Percentiles rank a stretch among this genome's conserved stretches.
phyloP scores from a whole-genome alignment of 1,140 invertebrate species.

The Drosophila orosa region DNA sequence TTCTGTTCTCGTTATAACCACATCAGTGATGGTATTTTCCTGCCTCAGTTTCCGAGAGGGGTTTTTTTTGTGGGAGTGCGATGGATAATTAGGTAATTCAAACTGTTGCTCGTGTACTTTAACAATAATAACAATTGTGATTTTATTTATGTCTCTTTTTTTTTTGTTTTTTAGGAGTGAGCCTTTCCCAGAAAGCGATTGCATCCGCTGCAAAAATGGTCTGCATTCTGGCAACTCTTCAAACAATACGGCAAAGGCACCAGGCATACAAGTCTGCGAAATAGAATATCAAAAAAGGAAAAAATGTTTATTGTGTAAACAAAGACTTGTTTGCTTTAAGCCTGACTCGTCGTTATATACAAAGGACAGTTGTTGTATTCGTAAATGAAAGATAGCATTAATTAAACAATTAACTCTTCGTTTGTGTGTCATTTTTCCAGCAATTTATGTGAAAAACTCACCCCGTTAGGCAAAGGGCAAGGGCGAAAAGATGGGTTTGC shows the following conservation, averaged over 20 bases:
- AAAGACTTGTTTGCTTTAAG: background rate
- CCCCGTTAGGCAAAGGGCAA: conserved; percentile 46
- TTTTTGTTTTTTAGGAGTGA: conserved; percentile 7
- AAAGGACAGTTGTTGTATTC: background rate
- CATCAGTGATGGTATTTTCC: background rate
- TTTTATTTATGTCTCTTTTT: background rate
- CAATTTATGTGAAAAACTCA: conserved; percentile 3
- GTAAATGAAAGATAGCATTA: background rate
- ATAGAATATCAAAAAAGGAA: background rate
- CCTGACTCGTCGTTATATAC: background rate
- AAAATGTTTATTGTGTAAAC: background rate
- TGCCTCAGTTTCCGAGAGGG: background rate
- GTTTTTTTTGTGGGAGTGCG: background rate
- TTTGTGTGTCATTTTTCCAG: background rate
- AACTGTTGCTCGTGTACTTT: background rate
- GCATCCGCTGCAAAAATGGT: conserved; percentile 88
- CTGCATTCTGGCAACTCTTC: conserved; percentile 86
- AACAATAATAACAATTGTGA: too few species aligned
- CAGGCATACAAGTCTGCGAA: conserved; percentile 66
- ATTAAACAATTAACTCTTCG: background rate
- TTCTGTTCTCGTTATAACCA: background rate
- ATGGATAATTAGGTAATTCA: background rate
- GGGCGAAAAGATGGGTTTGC: conserved; percentile 43
- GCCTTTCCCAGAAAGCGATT: conserved; percentile 86
- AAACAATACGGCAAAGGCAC: conserved; percentile 87